Base-by-base conservation (phyloP, 2,113 vertebrate genomes). In the Eurypyga helias region DNA sequence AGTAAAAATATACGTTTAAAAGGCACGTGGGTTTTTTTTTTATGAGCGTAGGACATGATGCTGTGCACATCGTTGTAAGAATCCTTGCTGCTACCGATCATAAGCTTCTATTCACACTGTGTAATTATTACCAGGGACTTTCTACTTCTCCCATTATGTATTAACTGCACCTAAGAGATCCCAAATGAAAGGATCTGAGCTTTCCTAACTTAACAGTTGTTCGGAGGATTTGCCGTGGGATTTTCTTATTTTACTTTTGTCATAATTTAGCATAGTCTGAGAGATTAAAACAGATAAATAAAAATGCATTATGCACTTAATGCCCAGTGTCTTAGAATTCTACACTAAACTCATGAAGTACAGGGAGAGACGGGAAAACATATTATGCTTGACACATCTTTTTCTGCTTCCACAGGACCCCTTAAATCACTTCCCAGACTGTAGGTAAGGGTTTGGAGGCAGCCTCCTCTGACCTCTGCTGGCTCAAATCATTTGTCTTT, bases 1-100 rank as follows among this genome's bases (percentile, higher is more conserved):
- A 79, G 45, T 91, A 91, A 91, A 96, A 95, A 81, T n/a, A 81
- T 89, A 80, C 60, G 72, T 67, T 89, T 84, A 58, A 94, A 91
- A 94, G 61, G 26, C 34, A 64, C 7, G 1, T 28, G 10, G 5
- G 4, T 6, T 5, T 18, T n/a, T n/a, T 76, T 41, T 77, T 55
- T 33, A 51, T 12, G 26, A 54, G 48, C 46, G 38, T 3, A 64
- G 16, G 33, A 71, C 45, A 41, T 6, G 26, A 38, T 89, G 60
- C 46, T 89, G 82, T 66, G 52, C 73, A 61, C 8, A 5, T 79
- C 82, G 43, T 33, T 67, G 24, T 48, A 57, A 87, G 45, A 75
- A 91, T 67, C 45, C 52, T 67, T 78, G 28, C 66, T 70, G 46
- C 60, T 57, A 57, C 21, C 1, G 4, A 73, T 48, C 20, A 19